phyloP scores from a whole-genome alignment of 2,888 invertebrate genomes.

The Drosophila anomalata region DNA sequence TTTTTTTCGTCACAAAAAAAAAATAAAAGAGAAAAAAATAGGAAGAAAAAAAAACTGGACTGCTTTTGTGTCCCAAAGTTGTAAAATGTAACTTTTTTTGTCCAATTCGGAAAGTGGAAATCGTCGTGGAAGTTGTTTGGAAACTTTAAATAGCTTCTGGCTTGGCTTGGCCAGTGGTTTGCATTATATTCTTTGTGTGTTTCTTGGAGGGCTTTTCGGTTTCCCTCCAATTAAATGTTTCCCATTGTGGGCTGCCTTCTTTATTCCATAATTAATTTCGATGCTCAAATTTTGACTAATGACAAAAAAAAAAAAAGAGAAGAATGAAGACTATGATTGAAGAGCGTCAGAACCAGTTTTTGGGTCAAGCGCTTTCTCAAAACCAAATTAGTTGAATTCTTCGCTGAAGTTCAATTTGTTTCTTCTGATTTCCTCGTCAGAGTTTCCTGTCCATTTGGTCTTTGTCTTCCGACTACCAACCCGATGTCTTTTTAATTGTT shows the following conservation, averaged over 20 bases:
- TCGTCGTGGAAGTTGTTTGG: conserved; percentile 46
- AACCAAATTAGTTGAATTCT: conserved; percentile 8
- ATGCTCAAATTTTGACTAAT: conserved; percentile 69
- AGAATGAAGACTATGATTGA: conserved; percentile 47
- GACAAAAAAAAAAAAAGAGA: conserved; percentile 41
- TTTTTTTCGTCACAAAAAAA: conserved; percentile 9
- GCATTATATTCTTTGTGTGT: conserved; percentile 18
- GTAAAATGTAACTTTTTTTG: conserved; percentile 33
- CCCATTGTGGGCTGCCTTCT: conserved; percentile 54
- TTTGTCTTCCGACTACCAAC: not conserved
- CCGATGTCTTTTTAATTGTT: conserved; percentile 52
- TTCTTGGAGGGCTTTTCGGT: conserved; percentile 59
- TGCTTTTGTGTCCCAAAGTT: conserved; percentile 36
- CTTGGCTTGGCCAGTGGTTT: conserved; percentile 24
- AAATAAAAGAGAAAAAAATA: no score
- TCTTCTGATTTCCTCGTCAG: not conserved
- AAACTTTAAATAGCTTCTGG: conserved; percentile 59
- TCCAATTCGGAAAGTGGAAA: conserved; percentile 58
- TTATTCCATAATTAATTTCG: conserved; percentile 48
- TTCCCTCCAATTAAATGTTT: conserved; percentile 67
- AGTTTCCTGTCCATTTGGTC: conserved; percentile 4
- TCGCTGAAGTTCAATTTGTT: not conserved
- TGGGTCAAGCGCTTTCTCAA: conserved; percentile 16
- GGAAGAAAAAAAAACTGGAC: conserved; percentile 14
- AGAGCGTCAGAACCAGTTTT: conserved; percentile 25